Conservation (phyloP, 2,888 invertebrate species). For the Myopa tessellatipennis region DNA sequence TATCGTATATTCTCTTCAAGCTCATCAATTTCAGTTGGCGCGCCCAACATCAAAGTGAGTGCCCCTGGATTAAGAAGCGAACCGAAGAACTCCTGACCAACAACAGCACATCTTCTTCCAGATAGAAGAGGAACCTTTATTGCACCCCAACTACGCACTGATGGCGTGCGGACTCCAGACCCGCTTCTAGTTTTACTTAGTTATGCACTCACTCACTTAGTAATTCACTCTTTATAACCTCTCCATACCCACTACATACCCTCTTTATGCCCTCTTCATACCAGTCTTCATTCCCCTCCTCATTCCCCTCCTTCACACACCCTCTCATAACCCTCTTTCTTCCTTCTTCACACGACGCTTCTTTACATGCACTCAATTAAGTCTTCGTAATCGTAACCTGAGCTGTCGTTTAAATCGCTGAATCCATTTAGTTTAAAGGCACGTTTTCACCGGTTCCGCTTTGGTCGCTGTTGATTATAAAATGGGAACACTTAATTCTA, state of each 20-base stretch:
- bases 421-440: slow-evolving; percentile 27
- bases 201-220: too few relatives aligned
- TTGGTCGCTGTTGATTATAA: slow-evolving; percentile 32
- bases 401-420: slow-evolving; percentile 31
- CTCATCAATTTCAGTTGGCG: not conserved
- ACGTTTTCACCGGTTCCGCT: slow-evolving; percentile 1
- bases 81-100: too few relatives aligned
- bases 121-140: not conserved
- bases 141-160: too few relatives aligned
- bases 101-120: not conserved
- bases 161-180: too few relatives aligned
- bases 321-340: not conserved
- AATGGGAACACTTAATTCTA: slow-evolving; percentile 32
- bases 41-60: not conserved
- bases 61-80: too few relatives aligned
- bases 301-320: not conserved
- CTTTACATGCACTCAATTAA: slow-evolving; percentile 3
- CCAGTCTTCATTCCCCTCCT: too few relatives aligned
- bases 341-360: not conserved
- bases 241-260: not conserved
- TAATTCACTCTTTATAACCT: not conserved
- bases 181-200: too few relatives aligned
- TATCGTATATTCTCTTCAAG: not conserved
- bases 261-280: not conserved
- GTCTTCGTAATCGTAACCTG: slow-evolving; percentile 13